Evolutionary conservation across 1,140 invertebrate species (phyloP), one percentile per base, ranked within the genome.

Genomic region (Ruditapes philippinarum): DNA sequence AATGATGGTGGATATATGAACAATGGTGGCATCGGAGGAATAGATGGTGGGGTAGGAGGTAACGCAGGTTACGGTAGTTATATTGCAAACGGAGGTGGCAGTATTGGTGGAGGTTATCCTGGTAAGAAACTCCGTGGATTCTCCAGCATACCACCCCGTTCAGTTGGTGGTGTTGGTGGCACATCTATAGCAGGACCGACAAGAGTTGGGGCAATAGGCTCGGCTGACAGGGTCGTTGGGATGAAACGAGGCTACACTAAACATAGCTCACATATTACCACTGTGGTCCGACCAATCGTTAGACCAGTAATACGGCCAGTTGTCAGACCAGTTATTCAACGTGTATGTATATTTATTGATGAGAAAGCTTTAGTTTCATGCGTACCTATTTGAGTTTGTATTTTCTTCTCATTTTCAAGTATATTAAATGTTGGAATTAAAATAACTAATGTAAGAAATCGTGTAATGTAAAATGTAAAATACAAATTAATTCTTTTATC

Each of bases 221-320:
- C 38, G 4, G n/a, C 11, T 1, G 81, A 84, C 14, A 68, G 65
- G 25, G 19, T 70, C 1, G 11, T 70, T 7, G 65, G 81, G 25
- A 51, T 73, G 40, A 40, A 49, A 19, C 49, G 38, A n/a, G 81
- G 81, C 25, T 84, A 70, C 31, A 84, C 81, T 0, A 70, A 70
- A 38, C 81, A 84, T 25, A 68, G 45, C 7, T 70, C 81, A 1
- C 42, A 84, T 36, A 68, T 84, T 51, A 70, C 81, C 12, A 84
- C 81, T 1, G 54, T 84, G 0, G 81, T 84, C 17, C 40, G 65
- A 33, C 81, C 81, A 40, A 62, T 84, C 5, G 65, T 84, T 28
- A 68, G 81, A 42, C 81, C 81, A 11, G 40, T 84, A 25, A 84
- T 84, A 19, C 19, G 81, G 14, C 81, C 81, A 33, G 65, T 84